Percentiles rank a stretch among this genome's conserved stretches.
phyloP scores from a whole-genome alignment of 2,888 invertebrate genomes.

The Eupeodes latifasciatus region DNA sequence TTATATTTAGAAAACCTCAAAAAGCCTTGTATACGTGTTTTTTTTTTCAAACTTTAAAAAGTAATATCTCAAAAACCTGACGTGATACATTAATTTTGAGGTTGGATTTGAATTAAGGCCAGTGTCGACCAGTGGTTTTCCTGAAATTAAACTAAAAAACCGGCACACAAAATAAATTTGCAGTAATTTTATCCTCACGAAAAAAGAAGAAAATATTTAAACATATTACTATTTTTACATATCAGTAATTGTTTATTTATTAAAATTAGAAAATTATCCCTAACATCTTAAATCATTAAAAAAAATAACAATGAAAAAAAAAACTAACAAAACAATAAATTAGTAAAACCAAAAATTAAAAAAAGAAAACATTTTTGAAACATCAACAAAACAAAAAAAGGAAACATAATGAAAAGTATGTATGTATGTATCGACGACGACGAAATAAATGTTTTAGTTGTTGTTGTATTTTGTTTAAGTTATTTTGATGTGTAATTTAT shows the following conservation, averaged over 20 bases:
- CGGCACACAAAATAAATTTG: not conserved
- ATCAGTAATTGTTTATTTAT: not conserved
- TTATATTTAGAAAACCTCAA: too few relatives aligned
- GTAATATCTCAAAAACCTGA: too few relatives aligned
- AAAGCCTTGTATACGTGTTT: too few relatives aligned
- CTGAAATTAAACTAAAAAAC: not conserved
- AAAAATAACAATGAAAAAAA: not conserved
- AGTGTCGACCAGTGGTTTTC: not conserved
- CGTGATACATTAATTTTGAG: too few relatives aligned
- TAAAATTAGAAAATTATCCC: not conserved
- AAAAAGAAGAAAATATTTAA: not conserved
- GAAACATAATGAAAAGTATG: slow-evolving; percentile 26
- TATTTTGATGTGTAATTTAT: slow-evolving; percentile 56
- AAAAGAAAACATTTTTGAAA: slow-evolving; percentile 58
- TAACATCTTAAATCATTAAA: not conserved
- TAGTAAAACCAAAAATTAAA: slow-evolving; percentile 51
- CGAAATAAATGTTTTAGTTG: slow-evolving; percentile 26
- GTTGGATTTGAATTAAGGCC: too few relatives aligned
- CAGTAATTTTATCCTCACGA: not conserved
- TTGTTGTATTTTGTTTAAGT: slow-evolving; percentile 3
- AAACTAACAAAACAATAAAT: slow-evolving; percentile 42
- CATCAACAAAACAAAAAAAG: slow-evolving; percentile 21
- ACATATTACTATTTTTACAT: not conserved
- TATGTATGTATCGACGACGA: slow-evolving; percentile 29
- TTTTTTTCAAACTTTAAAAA: too few relatives aligned